Base-by-base conservation (phyloP, 2,113 vertebrate species). In the Scopus umbretta region DNA sequence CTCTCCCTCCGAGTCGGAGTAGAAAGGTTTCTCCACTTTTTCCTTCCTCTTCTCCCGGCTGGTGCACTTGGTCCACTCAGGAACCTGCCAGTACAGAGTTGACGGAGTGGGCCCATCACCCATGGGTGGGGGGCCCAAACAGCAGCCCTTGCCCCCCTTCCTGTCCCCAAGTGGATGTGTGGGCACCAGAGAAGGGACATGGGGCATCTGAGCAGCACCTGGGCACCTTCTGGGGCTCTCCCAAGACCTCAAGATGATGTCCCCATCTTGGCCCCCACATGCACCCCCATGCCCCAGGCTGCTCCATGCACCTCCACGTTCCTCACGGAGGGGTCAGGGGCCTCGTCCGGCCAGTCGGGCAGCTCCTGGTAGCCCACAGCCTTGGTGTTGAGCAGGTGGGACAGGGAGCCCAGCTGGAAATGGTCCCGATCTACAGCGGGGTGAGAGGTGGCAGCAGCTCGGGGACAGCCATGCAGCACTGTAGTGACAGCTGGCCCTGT, bases 51-150 rank as follows among this genome's bases (percentile, higher is more conserved):
- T 99, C 96, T 99, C 99, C 5, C 99, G 98, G 93, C 98, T 99
- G 90, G 99, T 99, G 97, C 99, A 99, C 90, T 99, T 99, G 96
- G 99, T 99, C 99, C 99, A 99, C 66, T 99, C 99, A 3, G 99
- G 99, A 96, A 99, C 99, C 99, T 99, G 98, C 13, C 1, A 6
- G 59, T 78, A 92, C 59, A 94, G 21, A 34, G 76, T 81, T 34
- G 71, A 73, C 53, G 81, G 61, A 92, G n/a, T 5, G 11, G 43
- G 45, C 34, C 88, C 29, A 94, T 36, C 5, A 3, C 36, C 55
- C 67, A 62, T 34, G 38, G 40, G 42, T 29, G 26, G 13, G 63
- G 43, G 9, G 12, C 23, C 65, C 62, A 62, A 80, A 66, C 9
- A 73, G 34, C 88, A 55, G 63, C 49, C 15, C 58, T 74, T n/a